A percentile compares a stretch with the other conserved stretches of the same genome.
Conservation (phyloP, 2,113 vertebrate genomes). For the Heterotis niloticus region DNA sequence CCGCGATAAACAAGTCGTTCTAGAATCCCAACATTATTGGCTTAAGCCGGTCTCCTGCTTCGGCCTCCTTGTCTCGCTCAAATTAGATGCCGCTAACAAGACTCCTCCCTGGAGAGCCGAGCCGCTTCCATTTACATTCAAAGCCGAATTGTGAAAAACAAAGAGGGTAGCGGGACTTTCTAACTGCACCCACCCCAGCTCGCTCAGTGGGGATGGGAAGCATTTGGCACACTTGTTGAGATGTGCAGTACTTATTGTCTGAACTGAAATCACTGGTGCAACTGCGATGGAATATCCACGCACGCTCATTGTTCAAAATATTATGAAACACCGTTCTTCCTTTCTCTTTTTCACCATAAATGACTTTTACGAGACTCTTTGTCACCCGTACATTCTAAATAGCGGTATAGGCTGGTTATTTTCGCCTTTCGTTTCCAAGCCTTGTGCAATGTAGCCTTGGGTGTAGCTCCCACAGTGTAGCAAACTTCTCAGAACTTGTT, state of each 20-base stretch:
- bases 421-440: conserved; percentile 22
- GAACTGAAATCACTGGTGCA: neutral
- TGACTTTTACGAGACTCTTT: neutral
- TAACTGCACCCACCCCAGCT: neutral
- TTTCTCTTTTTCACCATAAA: neutral
- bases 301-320: neutral
- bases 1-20: neutral
- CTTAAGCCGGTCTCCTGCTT: neutral
- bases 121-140: neutral
- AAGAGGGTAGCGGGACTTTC: neutral
- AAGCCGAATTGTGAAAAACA: neutral
- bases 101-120: neutral
- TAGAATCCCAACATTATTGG: neutral
- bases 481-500: conserved; percentile 42
- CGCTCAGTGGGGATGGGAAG: neutral
- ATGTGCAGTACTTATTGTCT: neutral
- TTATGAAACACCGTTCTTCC: neutral
- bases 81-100: conserved; percentile 13
- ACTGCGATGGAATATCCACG: no score
- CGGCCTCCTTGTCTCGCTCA: conserved; percentile 2
- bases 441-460: conserved; percentile 34
- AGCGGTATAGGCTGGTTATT: neutral
- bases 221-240: neutral
- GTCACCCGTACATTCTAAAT: neutral
- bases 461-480: conserved; percentile 50